phyloP scores from a whole-genome alignment of 2,888 invertebrate genomes.

The Hartigia nigra region DNA sequence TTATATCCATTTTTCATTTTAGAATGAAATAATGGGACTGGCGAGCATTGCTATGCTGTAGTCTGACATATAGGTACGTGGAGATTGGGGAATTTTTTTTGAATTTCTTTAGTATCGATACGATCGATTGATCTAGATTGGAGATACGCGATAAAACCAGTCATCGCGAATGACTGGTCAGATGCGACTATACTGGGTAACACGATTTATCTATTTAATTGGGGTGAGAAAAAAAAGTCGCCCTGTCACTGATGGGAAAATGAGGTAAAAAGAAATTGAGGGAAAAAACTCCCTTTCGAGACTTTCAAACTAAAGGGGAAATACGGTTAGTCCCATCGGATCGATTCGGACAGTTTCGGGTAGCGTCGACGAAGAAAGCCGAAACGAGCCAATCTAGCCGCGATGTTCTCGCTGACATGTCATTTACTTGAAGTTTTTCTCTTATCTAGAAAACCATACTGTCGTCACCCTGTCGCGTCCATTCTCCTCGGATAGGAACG shows the following conservation, averaged over 20 bases:
- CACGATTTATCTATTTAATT: conserved; percentile 21
- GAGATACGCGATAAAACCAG: not conserved
- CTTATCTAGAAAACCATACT: conserved; percentile 13
- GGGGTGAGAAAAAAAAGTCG: conserved; percentile 21
- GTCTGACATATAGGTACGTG: not conserved
- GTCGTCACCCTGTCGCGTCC: conserved; percentile 1
- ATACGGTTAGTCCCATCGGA: not conserved
- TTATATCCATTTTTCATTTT: not conserved
- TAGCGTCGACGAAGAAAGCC: conserved; percentile 13
- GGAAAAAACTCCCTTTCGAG: not conserved
- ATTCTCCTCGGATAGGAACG: not conserved
- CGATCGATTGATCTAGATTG: not conserved
- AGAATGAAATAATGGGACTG: not conserved
- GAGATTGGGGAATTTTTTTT: not conserved
- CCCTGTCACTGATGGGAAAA: conserved; percentile 25
- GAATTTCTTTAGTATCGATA: not conserved
- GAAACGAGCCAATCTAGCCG: conserved; percentile 38
- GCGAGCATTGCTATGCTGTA: not conserved
- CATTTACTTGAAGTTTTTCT: conserved; percentile 31
- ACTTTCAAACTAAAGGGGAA: not conserved
- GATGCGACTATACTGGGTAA: not conserved
- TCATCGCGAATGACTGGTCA: not conserved
- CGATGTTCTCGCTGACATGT: conserved; percentile 26
- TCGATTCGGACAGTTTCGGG: not conserved
- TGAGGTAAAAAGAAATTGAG: not conserved